Percentiles rank a stretch among this genome's conserved stretches.
Evolutionary conservation across 2,797 vertebrate species (phyloP).

Genomic region (Myripristis murdjan): DNA sequence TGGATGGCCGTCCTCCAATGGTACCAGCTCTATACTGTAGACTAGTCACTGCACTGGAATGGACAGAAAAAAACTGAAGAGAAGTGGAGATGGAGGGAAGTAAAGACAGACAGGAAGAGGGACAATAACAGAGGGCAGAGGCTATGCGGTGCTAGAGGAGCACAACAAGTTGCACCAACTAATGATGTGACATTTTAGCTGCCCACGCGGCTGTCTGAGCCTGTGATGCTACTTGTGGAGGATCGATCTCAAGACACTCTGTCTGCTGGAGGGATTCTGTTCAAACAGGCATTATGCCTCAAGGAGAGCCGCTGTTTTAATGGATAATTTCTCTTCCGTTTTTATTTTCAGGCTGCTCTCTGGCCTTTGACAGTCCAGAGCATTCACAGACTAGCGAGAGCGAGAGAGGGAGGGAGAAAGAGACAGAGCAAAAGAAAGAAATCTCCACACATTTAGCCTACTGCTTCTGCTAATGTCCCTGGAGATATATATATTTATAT

Average conservation of each 20-base stretch:
- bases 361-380: background rate
- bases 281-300: conserved; percentile 2
- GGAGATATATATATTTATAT: conserved; percentile 1
- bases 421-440: background rate
- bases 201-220: conserved; percentile 43
- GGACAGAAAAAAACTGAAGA: conserved; percentile 15
- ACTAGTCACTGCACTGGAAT: too few species aligned
- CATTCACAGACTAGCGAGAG: background rate
- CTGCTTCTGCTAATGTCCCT: conserved; percentile 16
- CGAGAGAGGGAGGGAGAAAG: background rate
- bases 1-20: too few species aligned
- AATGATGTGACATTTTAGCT: conserved; percentile 51
- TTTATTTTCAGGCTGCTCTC: conserved; percentile 1
- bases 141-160: background rate
- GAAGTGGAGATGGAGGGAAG: background rate
- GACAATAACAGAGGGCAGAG: background rate
- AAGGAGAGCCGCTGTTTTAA: background rate
- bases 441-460: conserved; percentile 30
- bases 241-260: conserved; percentile 42
- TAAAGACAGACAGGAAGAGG: too few species aligned
- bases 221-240: conserved; percentile 28
- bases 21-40: too few species aligned
- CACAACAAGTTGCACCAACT: background rate
- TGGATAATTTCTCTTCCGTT: conserved; percentile 7
- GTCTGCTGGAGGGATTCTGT: conserved; percentile 39